Percentiles rank a stretch among this genome's conserved stretches.
phyloP scores from a whole-genome alignment of 1,140 invertebrate species.

The roundworm (Caenorhabditis elegans) region DNA sequence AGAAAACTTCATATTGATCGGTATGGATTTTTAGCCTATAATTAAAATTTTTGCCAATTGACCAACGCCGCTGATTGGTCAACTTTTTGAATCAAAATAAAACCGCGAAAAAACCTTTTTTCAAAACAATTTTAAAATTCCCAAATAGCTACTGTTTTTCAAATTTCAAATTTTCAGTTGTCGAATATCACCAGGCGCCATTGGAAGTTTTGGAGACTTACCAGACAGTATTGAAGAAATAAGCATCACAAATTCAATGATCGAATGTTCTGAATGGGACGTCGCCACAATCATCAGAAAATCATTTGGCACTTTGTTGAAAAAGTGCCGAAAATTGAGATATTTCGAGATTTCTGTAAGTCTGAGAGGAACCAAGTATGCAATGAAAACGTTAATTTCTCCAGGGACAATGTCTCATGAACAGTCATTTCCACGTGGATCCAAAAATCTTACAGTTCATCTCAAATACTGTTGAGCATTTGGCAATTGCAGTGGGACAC shows the following conservation, averaged over 20 bases:
- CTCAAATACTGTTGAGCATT: not conserved
- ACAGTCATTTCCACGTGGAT: conserved; percentile 1
- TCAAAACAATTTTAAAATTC: too few relatives aligned
- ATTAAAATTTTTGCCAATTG: too few relatives aligned
- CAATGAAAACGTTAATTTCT: not conserved
- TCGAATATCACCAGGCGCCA: not conserved
- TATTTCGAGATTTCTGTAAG: not conserved
- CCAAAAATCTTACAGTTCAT: not conserved
- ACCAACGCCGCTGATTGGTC: too few relatives aligned
- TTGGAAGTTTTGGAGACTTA: conserved; percentile 13
- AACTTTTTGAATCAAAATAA: too few relatives aligned
- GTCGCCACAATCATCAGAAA: not conserved
- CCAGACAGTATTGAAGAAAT: not conserved
- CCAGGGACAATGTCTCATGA: not conserved
- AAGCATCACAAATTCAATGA: conserved; percentile 14
- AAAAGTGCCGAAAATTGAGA: not conserved
- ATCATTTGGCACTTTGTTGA: not conserved
- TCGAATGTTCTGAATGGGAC: conserved; percentile 7
- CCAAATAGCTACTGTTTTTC: too few relatives aligned
- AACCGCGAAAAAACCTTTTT: too few relatives aligned
- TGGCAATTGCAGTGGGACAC: conserved; percentile 5
- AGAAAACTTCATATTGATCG: not conserved
- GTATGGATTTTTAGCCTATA: too few relatives aligned
- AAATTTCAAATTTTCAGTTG: not conserved
- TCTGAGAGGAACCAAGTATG: too few relatives aligned